Percentiles rank a stretch among this genome's conserved stretches.
Conservation (phyloP, 2,113 vertebrate species). For the Notothenia rossii region DNA sequence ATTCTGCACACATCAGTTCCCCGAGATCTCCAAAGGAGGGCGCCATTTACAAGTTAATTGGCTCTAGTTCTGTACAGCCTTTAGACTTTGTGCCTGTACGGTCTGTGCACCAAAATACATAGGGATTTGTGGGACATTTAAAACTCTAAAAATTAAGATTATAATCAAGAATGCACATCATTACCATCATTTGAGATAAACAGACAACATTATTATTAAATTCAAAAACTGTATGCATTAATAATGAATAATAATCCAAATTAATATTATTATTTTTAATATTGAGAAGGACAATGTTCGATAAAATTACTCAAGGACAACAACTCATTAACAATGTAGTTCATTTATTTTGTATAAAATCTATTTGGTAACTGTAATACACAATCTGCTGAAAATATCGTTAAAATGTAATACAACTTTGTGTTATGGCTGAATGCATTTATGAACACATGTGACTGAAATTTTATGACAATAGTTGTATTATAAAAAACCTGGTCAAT, state of each 20-base stretch:
- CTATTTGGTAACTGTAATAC: conserved; percentile 66
- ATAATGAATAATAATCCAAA: neutral
- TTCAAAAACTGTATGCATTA: neutral
- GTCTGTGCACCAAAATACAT: neutral
- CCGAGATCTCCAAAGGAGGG: conserved; percentile 67
- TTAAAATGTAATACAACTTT: conserved; percentile 7
- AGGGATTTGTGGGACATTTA: neutral
- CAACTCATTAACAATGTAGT: conserved; percentile 42
- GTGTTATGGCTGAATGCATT: conserved; percentile 37
- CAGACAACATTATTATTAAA: too few relatives aligned
- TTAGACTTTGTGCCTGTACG: neutral
- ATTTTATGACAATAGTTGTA: neutral
- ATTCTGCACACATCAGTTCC: conserved; percentile 40
- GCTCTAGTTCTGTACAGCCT: neutral
- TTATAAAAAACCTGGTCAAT: conserved; percentile 30
- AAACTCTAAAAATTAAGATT: neutral
- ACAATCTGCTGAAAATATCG: conserved; percentile 52
- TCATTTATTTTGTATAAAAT: conserved; percentile 78
- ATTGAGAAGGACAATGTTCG: neutral
- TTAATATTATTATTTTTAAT: neutral
- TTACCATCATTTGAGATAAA: neutral
- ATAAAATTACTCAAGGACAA: conserved; percentile 16
- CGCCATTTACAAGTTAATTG: conserved; percentile 62
- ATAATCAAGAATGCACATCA: neutral
- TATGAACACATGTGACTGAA: conserved; percentile 27